These are phyloP conservation scores for Lytechinus pictus DNA, from an alignment of 35 echinoderm and acorn worm species.

Conservation along the genomic window DNA sequence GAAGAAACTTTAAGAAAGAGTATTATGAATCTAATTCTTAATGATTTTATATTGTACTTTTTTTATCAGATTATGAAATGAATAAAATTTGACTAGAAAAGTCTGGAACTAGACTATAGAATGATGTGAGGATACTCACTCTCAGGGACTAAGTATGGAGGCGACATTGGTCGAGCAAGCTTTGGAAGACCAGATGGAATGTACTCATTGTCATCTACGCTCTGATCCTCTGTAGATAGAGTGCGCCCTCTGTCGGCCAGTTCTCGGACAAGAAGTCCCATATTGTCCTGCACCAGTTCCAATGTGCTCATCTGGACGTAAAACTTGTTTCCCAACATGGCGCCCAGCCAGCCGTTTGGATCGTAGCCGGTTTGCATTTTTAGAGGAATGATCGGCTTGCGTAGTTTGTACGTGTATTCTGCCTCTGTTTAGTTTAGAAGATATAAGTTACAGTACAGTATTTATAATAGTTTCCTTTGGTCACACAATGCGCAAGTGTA, in stretches of 20 bases:
- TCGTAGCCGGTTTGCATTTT: constrained; percentile 43
- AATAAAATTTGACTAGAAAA: too few species aligned
- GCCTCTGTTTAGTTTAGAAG: constrained; percentile 42
- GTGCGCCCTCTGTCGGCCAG: constrained; percentile 34
- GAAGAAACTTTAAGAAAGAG: too few species aligned
- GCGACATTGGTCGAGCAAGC: too few species aligned
- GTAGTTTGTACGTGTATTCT: constrained; percentile 51
- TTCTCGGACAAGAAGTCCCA: constrained; percentile 33
- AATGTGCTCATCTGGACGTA: constrained; percentile 41
- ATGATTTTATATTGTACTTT: too few species aligned
- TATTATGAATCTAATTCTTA: too few species aligned
- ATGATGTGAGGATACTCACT: too few species aligned
- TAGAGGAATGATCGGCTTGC: constrained; percentile 41
- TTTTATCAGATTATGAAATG: too few species aligned
- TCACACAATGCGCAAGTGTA: too few species aligned
- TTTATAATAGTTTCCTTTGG: too few species aligned
- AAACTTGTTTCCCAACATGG: constrained; percentile 53
- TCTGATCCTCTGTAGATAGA: neutral
- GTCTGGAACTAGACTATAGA: too few species aligned
- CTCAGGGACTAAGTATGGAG: too few species aligned
- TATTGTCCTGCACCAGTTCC: neutral
- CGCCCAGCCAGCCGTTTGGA: constrained; percentile 59
- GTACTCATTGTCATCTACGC: neutral
- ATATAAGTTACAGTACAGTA: neutral
- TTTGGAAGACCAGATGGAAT: neutral